phyloP scores from a whole-genome alignment of 2,888 invertebrate genomes.

The Mythimna lalbum region DNA sequence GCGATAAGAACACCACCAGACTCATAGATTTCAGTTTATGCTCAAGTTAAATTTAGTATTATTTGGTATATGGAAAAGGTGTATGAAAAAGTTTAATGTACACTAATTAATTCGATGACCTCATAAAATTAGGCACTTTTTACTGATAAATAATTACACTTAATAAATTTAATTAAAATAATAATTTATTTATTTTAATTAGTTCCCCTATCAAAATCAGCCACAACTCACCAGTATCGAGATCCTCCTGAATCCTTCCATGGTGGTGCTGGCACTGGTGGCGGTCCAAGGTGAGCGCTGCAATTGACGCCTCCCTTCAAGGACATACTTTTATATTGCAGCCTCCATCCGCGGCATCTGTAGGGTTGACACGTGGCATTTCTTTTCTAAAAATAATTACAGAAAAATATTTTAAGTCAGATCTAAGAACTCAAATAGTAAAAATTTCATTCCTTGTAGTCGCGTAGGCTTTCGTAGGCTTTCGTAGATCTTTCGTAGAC shows the following conservation, averaged over 20 bases:
- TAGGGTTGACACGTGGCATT: constrained; percentile 50
- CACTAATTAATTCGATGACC: too few relatives aligned
- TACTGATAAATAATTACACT: too few relatives aligned
- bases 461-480: neutral
- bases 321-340: constrained; percentile 83
- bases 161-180: too few relatives aligned
- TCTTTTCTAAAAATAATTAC: neutral
- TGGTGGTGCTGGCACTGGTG: constrained; percentile 62
- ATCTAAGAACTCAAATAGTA: too few relatives aligned
- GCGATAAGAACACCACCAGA: too few relatives aligned
- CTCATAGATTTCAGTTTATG: too few relatives aligned
- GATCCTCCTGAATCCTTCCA: constrained; percentile 72
- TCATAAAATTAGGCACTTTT: too few relatives aligned
- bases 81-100: too few relatives aligned
- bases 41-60: too few relatives aligned
- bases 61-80: too few relatives aligned
- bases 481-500: neutral
- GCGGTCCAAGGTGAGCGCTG: constrained; percentile 55
- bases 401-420: neutral
- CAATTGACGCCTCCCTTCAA: constrained; percentile 75
- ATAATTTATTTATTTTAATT: too few relatives aligned
- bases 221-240: constrained; percentile 74
- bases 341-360: constrained; percentile 22
- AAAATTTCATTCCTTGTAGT: neutral
- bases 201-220: neutral